Base-by-base conservation (phyloP, 2,797 vertebrate species). In the Champsocephalus esox region DNA sequence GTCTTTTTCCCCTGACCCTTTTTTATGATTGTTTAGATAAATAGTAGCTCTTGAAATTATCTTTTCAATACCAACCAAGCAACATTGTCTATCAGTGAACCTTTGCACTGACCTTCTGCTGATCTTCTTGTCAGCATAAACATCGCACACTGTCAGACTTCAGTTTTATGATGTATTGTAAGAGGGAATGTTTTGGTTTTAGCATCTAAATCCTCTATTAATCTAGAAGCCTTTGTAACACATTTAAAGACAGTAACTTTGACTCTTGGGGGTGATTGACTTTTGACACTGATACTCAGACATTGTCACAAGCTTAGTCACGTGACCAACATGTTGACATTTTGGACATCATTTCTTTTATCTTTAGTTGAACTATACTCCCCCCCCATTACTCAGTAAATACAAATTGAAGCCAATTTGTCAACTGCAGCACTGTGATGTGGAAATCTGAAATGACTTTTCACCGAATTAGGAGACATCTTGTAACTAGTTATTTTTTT, bases 51-150 rank as follows among this genome's bases (percentile, higher is more conserved):
- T 38, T 38, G 6, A 9, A 7, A 38, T 9, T 9, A 38, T 38
- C 34, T 38, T 38, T 38, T 38, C 34, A 38, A 38, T 28, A 28
- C 28, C 28, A 28, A 28, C 4, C 5, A 38, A 38, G 8, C 34
- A 38, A 38, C 6, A 7, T 38, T 2, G 21, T 58, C 66, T 41
- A 75, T 46, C 66, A 58, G 49, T 52, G n/a, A 56, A 74, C 63
- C n/a, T 82, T 82, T 69, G 63, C 44, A 41, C 70, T 12, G 24
- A 56, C 24, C 19, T 61, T 61, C 0, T 1, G 17, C 48, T 17
- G 16, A 38, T 38, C 34, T 21, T 57, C 13, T 5, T 5, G 38
- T 58, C 12, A 56, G 19, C 9, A 16, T 9, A 13, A 12, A 60
- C 2, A 12, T 16, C n/a, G 34, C 19, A 49, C 1, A 19, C 41